Conservation (phyloP, 2,888 invertebrate genomes). For the Leuctra nigra region DNA sequence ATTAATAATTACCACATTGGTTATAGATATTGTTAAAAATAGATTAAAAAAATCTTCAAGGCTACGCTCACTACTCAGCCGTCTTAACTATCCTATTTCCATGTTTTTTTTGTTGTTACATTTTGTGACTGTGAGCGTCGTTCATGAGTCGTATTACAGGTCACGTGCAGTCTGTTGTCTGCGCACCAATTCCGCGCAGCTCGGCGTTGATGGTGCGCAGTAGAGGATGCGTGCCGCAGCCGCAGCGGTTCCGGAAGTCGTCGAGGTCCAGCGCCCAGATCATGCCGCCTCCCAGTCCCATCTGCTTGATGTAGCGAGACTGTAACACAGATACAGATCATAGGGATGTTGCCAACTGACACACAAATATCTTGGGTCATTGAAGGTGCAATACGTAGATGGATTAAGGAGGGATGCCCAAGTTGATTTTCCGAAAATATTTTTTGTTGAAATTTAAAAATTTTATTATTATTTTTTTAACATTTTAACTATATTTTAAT, state of each 20-base stretch:
- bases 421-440: too few relatives aligned
- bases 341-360: slow-evolving; percentile 68
- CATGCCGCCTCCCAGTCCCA: slow-evolving; percentile 64
- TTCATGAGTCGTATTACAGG: too few relatives aligned
- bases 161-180: slow-evolving; percentile 45
- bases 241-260: slow-evolving; percentile 62
- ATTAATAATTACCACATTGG: too few relatives aligned
- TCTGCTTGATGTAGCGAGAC: slow-evolving; percentile 50
- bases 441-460: too few relatives aligned
- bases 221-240: slow-evolving; percentile 61
- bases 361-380: slow-evolving; percentile 78
- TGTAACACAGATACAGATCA: slow-evolving; percentile 31
- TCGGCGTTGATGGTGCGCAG: slow-evolving; percentile 56
- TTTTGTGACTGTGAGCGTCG: neutral
- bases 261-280: slow-evolving; percentile 75
- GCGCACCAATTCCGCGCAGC: slow-evolving; percentile 43
- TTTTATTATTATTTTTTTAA: neutral
- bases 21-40: too few relatives aligned
- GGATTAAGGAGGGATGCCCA: too few relatives aligned
- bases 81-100: too few relatives aligned
- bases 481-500: too few relatives aligned
- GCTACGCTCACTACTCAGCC: too few relatives aligned
- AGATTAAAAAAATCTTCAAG: too few relatives aligned
- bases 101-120: too few relatives aligned
- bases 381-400: slow-evolving; percentile 48